Percentiles rank a stretch among this genome's conserved stretches.
These are phyloP conservation scores for Rhaphigaster nebulosa DNA, from an alignment of 2,888 invertebrate genomes.

Conservation along the genomic window DNA sequence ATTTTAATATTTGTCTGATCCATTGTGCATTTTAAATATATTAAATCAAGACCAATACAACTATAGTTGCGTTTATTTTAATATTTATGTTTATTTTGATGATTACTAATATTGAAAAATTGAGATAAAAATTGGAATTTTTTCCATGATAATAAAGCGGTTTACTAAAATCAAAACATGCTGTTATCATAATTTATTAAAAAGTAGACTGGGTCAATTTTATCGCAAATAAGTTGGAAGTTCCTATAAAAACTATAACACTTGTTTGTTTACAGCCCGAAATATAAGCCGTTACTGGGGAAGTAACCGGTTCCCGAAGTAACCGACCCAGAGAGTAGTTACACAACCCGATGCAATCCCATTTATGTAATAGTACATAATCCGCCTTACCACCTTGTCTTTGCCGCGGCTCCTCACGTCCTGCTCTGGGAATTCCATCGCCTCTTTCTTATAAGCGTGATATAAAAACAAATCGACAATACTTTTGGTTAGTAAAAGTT, in stretches of 20 bases:
- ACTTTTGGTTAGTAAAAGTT: background rate
- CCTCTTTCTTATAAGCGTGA: background rate
- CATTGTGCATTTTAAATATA: no score
- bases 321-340: background rate
- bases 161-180: no score
- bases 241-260: background rate
- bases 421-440: background rate
- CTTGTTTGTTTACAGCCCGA: background rate
- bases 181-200: no score
- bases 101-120: no score
- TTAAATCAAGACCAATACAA: no score
- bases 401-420: conserved; percentile 3
- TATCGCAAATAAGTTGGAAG: background rate
- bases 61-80: no score
- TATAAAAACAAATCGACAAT: background rate
- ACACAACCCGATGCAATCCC: conserved; percentile 24
- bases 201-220: background rate
- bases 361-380: conserved; percentile 8
- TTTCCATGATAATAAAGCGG: no score
- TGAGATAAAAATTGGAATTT: no score
- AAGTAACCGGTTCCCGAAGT: conserved; percentile 20
- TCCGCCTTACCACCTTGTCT: background rate
- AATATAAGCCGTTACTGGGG: background rate
- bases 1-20: no score
- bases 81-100: no score